phyloP scores from a whole-genome alignment of 2,797 vertebrate genomes.

The Prunella strophiata region DNA sequence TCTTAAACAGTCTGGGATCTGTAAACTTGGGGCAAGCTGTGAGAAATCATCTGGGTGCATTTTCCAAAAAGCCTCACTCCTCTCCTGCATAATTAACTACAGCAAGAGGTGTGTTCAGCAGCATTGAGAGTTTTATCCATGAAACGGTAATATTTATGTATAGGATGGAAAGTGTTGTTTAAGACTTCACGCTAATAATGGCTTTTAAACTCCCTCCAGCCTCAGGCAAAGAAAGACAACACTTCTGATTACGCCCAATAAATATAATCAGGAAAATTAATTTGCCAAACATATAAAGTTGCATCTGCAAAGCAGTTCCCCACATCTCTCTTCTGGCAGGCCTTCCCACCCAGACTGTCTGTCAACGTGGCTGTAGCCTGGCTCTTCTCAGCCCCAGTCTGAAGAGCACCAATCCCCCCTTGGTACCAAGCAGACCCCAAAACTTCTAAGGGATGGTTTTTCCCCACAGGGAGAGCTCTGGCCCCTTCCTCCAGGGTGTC shows the following conservation, averaged over 20 bases:
- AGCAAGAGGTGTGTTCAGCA: neutral
- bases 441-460: no score
- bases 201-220: slow-evolving; percentile 43
- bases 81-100: neutral
- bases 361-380: neutral
- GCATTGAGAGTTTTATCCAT: neutral
- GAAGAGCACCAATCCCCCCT: no score
- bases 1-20: neutral
- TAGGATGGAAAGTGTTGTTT: slow-evolving; percentile 11
- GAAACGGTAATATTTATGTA: slow-evolving; percentile 45
- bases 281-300: slow-evolving; percentile 21
- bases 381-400: no score
- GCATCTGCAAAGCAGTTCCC: neutral
- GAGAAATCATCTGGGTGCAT: neutral
- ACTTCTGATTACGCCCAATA: slow-evolving; percentile 52
- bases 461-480: no score
- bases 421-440: no score
- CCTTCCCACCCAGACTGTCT: neutral
- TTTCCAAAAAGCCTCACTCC: neutral
- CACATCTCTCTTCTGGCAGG: neutral
- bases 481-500: no score
- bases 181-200: slow-evolving; percentile 12
- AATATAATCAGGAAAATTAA: slow-evolving; percentile 61
- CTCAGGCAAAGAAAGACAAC: slow-evolving; percentile 18
- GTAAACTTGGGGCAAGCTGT: neutral